Evolutionary conservation across 2,113 vertebrate genomes (phyloP), one percentile per base, ranked within the genome.

Genomic region (Semnopithecus entellus): DNA sequence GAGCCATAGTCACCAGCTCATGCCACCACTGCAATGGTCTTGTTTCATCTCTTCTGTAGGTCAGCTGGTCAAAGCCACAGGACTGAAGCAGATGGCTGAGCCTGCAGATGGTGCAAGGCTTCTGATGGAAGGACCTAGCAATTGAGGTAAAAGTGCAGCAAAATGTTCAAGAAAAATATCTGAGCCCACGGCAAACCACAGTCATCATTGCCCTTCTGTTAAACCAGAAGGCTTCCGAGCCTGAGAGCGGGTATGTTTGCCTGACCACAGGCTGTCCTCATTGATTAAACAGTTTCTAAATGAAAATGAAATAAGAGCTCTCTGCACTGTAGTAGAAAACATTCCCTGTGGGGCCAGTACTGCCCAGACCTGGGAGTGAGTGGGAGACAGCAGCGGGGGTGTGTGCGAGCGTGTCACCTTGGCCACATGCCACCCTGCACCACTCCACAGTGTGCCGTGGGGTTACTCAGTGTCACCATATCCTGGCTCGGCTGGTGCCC

Each of bases 401-500:
- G 13, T 11, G 25, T 30, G 52, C 23, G 32, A 88, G 20, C 13
- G 17, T 6, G 0, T 48, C 4, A 2, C 43, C 55, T 40, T 73
- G 84, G 35, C 64, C 16, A 25, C 8, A 40, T 22, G 40, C 64
- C 94, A 52, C 52, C 79, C 45, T 2, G 88, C 68, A 45, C 25
- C 25, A 3, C 50, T 45, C 0, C 20, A 5, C 3, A 23, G 11
- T 11, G 17, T 83, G 43, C 5, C 2, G 0, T 45, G 9, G 73
- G n/a, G 8, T 2, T 18, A 52, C 93, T 95, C 40, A 1, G 43
- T 61, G 1, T 88, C 66, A 73, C 96, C 95, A 40, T 96, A 92
- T 97, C 93, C 96, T 97, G 96, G 79, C 92, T 90, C 27, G 23
- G 48, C 30, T 52, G 3, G 87, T 81, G 43, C 94, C 96, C 0